Base-by-base conservation (phyloP, 2,888 invertebrate genomes). In the Lissocephala sabroskyi region DNA sequence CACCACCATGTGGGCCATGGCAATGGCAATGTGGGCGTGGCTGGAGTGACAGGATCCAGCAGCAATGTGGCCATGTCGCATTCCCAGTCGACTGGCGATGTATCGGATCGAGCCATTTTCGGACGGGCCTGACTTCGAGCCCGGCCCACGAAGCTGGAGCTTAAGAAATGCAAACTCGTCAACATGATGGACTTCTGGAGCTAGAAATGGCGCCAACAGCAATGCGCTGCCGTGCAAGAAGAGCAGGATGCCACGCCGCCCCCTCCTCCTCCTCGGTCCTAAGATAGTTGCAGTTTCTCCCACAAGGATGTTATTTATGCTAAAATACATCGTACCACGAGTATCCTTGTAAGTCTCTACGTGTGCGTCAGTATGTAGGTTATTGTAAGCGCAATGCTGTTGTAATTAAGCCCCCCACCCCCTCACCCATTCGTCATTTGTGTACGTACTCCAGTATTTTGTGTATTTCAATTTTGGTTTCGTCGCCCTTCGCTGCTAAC, bases 61-160 rank as follows among this genome's bases (percentile, higher is more conserved):
- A 55, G 60, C 30, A 83, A 79, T 41, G 57, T 42, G 42, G 56
- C 70, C 45, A 85, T 89, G 74, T 87, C 89, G 19, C 89, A 89
- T 80, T 89, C 89, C 23, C 89, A 89, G 73, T 89, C 89, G 17
- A 89, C 89, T 5, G 89, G 89, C 18, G 89, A 89, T 82, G 89
- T 89, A 45, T 89, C 89, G 30, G 75, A 70, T 44, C 56, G 68
- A 13, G 88, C 89, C 61, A 89, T 89, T 85, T 84, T 89, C 68
- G 88, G 89, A 48, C 85, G 89, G 18, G 89, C 89, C 88, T 89
- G 89, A 89, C 85, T 84, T 65, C 80, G 83, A 56, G 82, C 81
- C 47, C 74, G 82, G 51, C 82, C 84, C 60, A 82, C 83, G 13
- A 82, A 84, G 73, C 64, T 83, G 60, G 82, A 82, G 74, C 80